Conservation (phyloP, 2,113 vertebrate species). For the Murina feae region DNA sequence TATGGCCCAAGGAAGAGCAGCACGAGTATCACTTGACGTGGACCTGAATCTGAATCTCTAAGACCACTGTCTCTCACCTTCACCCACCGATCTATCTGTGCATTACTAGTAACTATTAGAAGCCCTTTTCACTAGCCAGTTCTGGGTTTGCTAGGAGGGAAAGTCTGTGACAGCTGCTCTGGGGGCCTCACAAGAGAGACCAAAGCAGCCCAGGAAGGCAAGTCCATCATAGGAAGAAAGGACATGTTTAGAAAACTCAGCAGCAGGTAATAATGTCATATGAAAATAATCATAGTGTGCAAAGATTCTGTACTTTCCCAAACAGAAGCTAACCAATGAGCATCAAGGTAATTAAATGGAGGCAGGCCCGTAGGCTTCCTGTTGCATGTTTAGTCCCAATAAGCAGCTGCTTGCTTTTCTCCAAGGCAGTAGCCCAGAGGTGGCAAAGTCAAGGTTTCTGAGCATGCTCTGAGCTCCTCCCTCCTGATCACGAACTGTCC, state of each 20-base stretch:
- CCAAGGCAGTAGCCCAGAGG: not conserved
- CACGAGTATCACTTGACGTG: not conserved
- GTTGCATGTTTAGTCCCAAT: not conserved
- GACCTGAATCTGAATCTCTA: not conserved
- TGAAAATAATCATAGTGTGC: not conserved
- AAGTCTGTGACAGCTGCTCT: not conserved
- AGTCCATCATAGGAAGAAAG: not conserved
- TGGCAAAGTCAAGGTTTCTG: not conserved
- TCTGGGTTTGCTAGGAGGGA: not conserved
- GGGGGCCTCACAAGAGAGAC: not conserved
- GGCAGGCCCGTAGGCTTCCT: not conserved
- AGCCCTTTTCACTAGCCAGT: not conserved
- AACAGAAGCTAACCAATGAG: not conserved
- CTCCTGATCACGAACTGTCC: not conserved
- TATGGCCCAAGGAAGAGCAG: not conserved
- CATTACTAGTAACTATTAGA: not conserved
- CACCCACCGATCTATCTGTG: not conserved
- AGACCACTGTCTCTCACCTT: not conserved
- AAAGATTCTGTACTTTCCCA: not conserved
- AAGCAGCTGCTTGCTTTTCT: slow-evolving; percentile 38
- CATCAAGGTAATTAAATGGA: not conserved
- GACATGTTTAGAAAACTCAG: slow-evolving; percentile 30
- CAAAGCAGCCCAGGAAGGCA: slow-evolving; percentile 11
- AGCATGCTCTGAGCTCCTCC: not conserved
- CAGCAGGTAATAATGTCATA: not conserved